phyloP scores from a whole-genome alignment of 23 tunicate species.

The Styela plicata region DNA sequence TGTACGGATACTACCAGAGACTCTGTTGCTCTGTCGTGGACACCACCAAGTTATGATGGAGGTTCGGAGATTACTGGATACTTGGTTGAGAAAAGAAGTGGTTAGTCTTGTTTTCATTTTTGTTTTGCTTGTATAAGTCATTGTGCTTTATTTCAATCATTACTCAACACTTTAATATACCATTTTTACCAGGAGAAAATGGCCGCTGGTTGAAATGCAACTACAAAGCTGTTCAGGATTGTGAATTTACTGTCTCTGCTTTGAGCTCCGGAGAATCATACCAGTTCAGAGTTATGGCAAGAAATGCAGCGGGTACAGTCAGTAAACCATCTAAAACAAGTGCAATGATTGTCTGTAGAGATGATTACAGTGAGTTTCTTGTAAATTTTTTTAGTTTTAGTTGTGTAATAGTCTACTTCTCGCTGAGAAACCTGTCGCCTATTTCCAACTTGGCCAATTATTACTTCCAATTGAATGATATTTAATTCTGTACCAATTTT shows the following conservation, averaged over 20 bases:
- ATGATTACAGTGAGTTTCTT: slow-evolving; percentile 45
- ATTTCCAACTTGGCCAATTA: too few relatives aligned
- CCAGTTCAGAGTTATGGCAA: slow-evolving; percentile 87
- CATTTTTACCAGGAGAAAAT: slow-evolving; percentile 6
- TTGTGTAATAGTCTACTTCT: too few relatives aligned
- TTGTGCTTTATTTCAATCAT: too few relatives aligned
- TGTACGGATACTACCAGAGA: slow-evolving; percentile 39
- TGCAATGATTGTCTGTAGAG: slow-evolving; percentile 75
- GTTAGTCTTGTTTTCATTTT: too few relatives aligned
- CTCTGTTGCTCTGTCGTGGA: slow-evolving; percentile 42
- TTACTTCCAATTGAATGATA: too few relatives aligned
- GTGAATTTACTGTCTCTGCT: slow-evolving; percentile 34
- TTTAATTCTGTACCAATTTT: too few relatives aligned
- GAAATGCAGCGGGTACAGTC: slow-evolving; percentile 79
- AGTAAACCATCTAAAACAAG: slow-evolving; percentile 88
- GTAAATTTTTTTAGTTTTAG: background rate
- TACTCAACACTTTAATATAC: too few relatives aligned
- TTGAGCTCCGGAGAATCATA: slow-evolving; percentile 75
- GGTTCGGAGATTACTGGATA: slow-evolving; percentile 41
- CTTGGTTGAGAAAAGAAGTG: slow-evolving; percentile 40
- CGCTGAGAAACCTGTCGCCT: too few relatives aligned
- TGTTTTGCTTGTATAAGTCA: too few relatives aligned
- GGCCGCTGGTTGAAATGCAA: slow-evolving; percentile 51
- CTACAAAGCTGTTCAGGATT: slow-evolving; percentile 27
- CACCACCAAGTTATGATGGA: slow-evolving; percentile 43